Percentiles rank a stretch among this genome's conserved stretches.
phyloP scores from a whole-genome alignment of 2,113 vertebrate genomes.

The Callopanchax toddi region DNA sequence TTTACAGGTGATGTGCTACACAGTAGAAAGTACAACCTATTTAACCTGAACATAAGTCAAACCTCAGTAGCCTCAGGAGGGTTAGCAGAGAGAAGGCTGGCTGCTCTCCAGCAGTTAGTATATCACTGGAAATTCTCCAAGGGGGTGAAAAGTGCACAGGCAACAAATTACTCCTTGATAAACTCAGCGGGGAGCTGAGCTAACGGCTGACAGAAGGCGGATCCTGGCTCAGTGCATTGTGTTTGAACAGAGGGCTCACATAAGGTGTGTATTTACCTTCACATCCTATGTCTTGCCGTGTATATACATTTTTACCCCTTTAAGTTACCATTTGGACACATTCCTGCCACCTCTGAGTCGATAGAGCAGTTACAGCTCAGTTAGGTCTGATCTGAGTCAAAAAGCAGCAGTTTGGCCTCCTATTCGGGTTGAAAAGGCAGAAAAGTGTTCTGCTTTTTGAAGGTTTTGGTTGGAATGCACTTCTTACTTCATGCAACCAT shows the following conservation, averaged over 20 bases:
- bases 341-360: conserved; percentile 64
- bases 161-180: conserved; percentile 56
- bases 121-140: conserved; percentile 60
- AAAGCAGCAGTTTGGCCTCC: conserved; percentile 36
- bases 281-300: conserved; percentile 39
- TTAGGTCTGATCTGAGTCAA: conserved; percentile 66
- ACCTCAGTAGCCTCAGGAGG: conserved; percentile 29
- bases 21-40: conserved; percentile 9
- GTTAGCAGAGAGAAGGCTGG: conserved; percentile 40
- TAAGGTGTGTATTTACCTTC: conserved; percentile 23
- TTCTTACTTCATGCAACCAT: conserved; percentile 9
- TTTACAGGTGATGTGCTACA: conserved; percentile 1
- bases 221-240: not conserved
- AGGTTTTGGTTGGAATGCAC: not conserved
- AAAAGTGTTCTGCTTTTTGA: conserved; percentile 10
- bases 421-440: conserved; percentile 25
- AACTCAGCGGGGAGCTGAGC: conserved; percentile 19
- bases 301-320: conserved; percentile 2
- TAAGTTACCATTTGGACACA: conserved; percentile 47
- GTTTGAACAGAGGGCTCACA: conserved; percentile 28
- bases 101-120: conserved; percentile 51
- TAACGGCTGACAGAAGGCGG: conserved; percentile 12
- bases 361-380: conserved; percentile 68
- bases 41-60: conserved; percentile 43
- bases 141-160: conserved; percentile 61